Evolutionary conservation across 2,888 invertebrate species (phyloP), one percentile per base, ranked within the genome.

Genomic region (Sarcophaga variegata): DNA sequence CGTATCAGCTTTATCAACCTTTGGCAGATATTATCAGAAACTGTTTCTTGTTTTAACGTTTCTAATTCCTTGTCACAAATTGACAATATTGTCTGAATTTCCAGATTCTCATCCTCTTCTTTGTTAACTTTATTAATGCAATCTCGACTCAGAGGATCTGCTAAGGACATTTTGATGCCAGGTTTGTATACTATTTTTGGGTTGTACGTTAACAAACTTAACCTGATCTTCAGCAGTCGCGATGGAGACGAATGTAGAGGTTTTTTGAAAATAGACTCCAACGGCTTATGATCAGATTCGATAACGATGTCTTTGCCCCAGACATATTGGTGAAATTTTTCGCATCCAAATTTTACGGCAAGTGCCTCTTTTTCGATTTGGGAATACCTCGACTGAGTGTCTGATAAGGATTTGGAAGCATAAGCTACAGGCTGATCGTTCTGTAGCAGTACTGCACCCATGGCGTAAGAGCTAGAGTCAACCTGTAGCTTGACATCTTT

Each of bases 201-300:
- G 27, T 5, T 27, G 27, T 27, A 27, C 3, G 27, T 27, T 4
- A 27, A 5, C 27, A 27, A 27, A 27, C 27, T 27, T 27, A 27
- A 5, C 4, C 27, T 27, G 27, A 27, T 27, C 4, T 27, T 27
- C 27, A 27, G 4, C 27, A 27, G 27, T 27, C 27, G 5, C 27
- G 27, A 27, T 27, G 27, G 27, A 27, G 27, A 27, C 4, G 27
- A 27, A 27, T 27, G 27, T 5, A 27, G 27, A 27, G 27, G 27
- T 27, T 27, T 27, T 27, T 27, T 27, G 27, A 27, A 27, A 27
- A 27, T 5, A 27, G 27, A 78, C 45, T 77, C 77, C 45, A 85
- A 27, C 0, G 85, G 81, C n/a, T 85, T 85, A 25, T 81, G 85
- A 59, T 78, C 85, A 3, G 85, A 66, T 25, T 81, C 81, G 4